Base-by-base conservation (phyloP, 1,140 invertebrate species). In the Aphaenogaster rudis region DNA sequence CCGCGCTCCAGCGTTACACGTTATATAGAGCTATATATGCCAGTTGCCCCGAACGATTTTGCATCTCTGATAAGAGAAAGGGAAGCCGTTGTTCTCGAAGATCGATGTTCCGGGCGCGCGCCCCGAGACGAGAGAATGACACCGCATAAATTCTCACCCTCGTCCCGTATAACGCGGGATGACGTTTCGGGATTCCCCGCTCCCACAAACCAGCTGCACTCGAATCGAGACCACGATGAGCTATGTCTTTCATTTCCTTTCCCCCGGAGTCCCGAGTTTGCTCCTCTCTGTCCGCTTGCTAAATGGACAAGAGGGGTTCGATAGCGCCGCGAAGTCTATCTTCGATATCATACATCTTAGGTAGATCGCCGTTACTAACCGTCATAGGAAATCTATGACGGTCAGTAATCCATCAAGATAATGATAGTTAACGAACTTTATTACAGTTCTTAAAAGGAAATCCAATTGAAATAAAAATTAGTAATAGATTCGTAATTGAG, bases 181-280 rank as follows among this genome's bases (percentile, higher is more conserved):
- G 90, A 92, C 88, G 71, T 88, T 88, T 89, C 74, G 59, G 66
- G 84, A 69, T 33, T 86, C 85, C 9, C 87, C 69, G 64, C 81
- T 89, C 54, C 61, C 67, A 21, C 54, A 81, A 71, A 59, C 67
- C 86, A 88, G 88, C 52, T 66, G 52, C 77, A 64, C 59, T 74
- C 67, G 88, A 85, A 89, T 89, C 88, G 76, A 88, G 85, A 88
- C 71, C 57, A 61, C 86, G 81, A 78, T 50, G 61, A 54, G 36
- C 36, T 48, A 59, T 86, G 76, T 86, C 88, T 89, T 89, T 85
- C 64, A 90, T 89, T 86, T 81, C 76, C 64, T 82, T 88, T 11
- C 52, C 36, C 28, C 39, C 28, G n/a, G 6, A 66, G 69, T 1
- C 42, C 11, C 9, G 45, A 11, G n/a, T 63, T 57, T 52, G 42